These are phyloP conservation scores for Spicauda simplicius DNA, from an alignment of 2,888 invertebrate species.

Conservation along the genomic window DNA sequence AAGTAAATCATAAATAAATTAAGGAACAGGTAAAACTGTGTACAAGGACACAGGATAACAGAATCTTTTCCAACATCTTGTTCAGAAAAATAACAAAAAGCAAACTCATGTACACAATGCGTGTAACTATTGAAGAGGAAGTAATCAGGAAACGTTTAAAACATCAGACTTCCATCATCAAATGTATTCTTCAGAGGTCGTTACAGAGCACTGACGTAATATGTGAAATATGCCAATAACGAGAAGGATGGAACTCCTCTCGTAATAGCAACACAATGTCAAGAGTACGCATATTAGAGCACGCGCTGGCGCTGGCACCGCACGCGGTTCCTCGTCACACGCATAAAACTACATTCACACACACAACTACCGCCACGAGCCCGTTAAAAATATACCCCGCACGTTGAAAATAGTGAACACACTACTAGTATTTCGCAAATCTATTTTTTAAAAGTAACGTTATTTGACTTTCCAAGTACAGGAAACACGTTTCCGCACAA, in stretches of 20 bases:
- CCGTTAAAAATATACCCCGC: conserved; percentile 40
- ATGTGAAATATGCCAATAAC: conserved; percentile 60
- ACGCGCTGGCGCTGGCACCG: conserved; percentile 29
- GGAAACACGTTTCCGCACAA: conserved; percentile 1
- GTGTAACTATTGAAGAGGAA: conserved; percentile 8
- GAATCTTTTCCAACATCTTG: too few species aligned
- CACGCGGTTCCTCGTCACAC: conserved; percentile 37
- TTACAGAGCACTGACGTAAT: conserved; percentile 56
- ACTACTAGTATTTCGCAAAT: neutral
- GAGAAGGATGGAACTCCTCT: conserved; percentile 52
- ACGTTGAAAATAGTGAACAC: neutral
- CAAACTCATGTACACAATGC: neutral
- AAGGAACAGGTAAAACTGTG: neutral
- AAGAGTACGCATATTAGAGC: conserved; percentile 64
- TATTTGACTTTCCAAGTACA: neutral
- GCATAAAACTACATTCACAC: conserved; percentile 39
- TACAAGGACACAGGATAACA: too few species aligned
- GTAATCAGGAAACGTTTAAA: conserved; percentile 33
- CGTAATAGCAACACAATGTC: conserved; percentile 71
- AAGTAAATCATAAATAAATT: neutral
- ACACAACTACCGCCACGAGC: conserved; percentile 12
- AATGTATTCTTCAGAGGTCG: conserved; percentile 30
- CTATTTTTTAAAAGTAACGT: neutral
- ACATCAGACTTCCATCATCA: conserved; percentile 30
- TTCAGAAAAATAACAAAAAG: too few species aligned